Evolutionary conservation across 2,888 invertebrate genomes (phyloP).

Genomic region (Shargacucullia verbasci): DNA sequence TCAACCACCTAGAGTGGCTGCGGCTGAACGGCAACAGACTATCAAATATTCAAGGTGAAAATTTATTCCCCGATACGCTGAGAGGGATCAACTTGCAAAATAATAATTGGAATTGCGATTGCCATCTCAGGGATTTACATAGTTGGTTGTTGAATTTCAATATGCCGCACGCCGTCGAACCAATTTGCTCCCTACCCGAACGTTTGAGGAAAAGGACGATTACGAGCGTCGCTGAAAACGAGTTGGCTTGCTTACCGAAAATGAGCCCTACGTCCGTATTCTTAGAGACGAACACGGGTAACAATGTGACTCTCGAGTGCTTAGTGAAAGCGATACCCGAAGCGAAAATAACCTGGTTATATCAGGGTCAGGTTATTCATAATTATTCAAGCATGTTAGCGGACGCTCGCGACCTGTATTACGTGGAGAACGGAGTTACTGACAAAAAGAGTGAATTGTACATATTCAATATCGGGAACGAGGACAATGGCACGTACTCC

Average conservation of each 20-base stretch:
- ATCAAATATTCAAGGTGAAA: constrained; percentile 91
- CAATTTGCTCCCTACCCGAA: constrained; percentile 92
- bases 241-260: constrained; percentile 95
- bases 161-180: constrained; percentile 94
- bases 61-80: constrained; percentile 93
- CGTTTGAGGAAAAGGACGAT: constrained; percentile 91
- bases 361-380: constrained; percentile 94
- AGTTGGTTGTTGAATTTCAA: constrained; percentile 93
- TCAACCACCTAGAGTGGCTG: constrained; percentile 95
- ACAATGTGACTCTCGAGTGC: constrained; percentile 94
- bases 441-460: constrained; percentile 94
- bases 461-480: constrained; percentile 93
- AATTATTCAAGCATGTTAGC: constrained; percentile 92
- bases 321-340: constrained; percentile 94
- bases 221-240: constrained; percentile 90
- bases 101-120: constrained; percentile 97
- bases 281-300: constrained; percentile 93
- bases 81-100: constrained; percentile 95
- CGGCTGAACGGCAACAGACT: constrained; percentile 95
- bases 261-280: constrained; percentile 93
- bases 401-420: constrained; percentile 92
- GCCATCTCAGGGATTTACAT: constrained; percentile 93
- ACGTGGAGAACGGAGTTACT: constrained; percentile 92
- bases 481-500: constrained; percentile 95
- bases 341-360: constrained; percentile 95